Percentiles rank a stretch among this genome's conserved stretches.
phyloP scores from a whole-genome alignment of 2,888 invertebrate species.

The Agonopterix subpropinquella region DNA sequence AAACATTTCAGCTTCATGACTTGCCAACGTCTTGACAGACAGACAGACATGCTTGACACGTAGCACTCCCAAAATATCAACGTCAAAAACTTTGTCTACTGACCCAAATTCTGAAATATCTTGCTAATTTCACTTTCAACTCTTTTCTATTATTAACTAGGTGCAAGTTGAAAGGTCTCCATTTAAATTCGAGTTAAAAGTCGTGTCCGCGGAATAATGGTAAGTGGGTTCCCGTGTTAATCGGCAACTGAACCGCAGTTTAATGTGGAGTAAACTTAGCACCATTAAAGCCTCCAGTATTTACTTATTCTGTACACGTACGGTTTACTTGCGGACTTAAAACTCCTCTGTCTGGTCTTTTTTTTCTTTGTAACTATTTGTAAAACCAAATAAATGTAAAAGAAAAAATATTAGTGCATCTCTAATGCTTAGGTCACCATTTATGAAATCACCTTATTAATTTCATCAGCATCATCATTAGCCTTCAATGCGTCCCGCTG shows the following conservation, averaged over 20 bases:
- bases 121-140: conserved; percentile 8
- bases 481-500: no score
- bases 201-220: conserved; percentile 12
- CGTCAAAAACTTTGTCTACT: conserved; percentile 12
- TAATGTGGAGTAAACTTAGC: conserved; percentile 8
- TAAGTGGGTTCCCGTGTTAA: conserved; percentile 37
- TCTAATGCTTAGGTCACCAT: no score
- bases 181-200: conserved; percentile 11
- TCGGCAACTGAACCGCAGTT: conserved; percentile 9
- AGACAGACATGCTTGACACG: conserved; percentile 9
- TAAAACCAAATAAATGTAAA: no score
- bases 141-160: conserved; percentile 5
- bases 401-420: no score
- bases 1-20: not conserved
- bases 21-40: conserved; percentile 4
- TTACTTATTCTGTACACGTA: no score
- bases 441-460: no score
- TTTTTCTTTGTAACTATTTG: no score
- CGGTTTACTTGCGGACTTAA: no score
- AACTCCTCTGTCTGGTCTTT: no score
- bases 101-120: conserved; percentile 17
- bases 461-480: no score
- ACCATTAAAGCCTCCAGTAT: not conserved
- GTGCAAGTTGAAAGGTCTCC: conserved; percentile 2
- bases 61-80: conserved; percentile 10